Conservation (phyloP, 2,797 vertebrate species). For the Cygnus olor region DNA sequence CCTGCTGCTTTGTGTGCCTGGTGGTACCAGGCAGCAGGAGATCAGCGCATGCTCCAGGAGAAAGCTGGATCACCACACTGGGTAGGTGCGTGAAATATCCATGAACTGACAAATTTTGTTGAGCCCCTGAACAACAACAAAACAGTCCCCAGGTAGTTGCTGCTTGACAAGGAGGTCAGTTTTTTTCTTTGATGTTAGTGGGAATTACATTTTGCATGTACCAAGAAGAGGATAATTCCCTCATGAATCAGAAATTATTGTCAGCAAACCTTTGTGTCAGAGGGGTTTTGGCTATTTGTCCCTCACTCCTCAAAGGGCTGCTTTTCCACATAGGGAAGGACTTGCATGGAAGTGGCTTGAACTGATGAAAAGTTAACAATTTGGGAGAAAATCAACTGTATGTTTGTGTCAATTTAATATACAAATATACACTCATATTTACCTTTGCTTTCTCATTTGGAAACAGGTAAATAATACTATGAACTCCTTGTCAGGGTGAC, state of each 20-base stretch:
- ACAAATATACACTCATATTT: not conserved
- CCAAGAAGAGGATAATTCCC: not conserved
- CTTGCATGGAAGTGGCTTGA: not conserved
- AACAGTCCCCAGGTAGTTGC: not conserved
- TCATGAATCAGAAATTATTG: not conserved
- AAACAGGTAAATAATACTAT: not conserved
- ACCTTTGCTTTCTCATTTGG: not conserved
- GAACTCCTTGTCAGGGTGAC: not conserved
- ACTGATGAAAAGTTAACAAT: not conserved
- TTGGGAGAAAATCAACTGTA: not conserved
- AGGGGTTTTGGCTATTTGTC: not conserved
- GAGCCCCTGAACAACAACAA: not conserved
- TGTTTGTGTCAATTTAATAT: not conserved
- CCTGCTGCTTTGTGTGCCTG: accelerated
- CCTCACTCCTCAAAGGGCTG: not conserved
- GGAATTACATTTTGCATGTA: not conserved
- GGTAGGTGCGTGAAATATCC: not conserved
- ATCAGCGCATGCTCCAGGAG: not conserved
- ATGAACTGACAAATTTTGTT: not conserved
- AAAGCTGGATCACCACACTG: not conserved
- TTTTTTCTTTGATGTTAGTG: not conserved
- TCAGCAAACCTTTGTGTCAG: not conserved
- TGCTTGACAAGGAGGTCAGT: not conserved
- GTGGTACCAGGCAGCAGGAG: not conserved
- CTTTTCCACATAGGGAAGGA: not conserved